Evolutionary conservation across 2,888 invertebrate genomes (phyloP).

Genomic region (Tribolium freemani): DNA sequence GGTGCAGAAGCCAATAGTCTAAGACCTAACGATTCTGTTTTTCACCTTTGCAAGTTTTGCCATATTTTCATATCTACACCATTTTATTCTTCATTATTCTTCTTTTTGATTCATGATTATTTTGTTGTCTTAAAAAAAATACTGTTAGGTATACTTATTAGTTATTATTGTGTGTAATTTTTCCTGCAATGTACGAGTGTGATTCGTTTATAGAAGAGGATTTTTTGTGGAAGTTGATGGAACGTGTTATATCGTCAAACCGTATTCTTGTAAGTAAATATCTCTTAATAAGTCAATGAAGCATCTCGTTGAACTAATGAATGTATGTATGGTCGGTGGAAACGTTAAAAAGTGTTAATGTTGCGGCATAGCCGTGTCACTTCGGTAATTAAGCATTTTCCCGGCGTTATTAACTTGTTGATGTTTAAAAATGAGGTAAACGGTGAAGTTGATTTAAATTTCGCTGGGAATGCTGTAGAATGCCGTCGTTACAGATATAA

Average conservation of each 20-base stretch:
- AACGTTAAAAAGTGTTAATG: conserved; percentile 2
- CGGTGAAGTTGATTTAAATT: conserved; percentile 51
- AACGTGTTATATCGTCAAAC: conserved; percentile 26
- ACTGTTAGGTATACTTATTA: no score
- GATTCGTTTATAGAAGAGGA: neutral
- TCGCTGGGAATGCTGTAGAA: conserved; percentile 64
- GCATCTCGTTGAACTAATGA: neutral
- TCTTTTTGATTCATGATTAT: no score
- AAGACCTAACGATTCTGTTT: no score
- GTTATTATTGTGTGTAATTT: no score
- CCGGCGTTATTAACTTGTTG: conserved; percentile 60
- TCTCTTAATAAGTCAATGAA: neutral
- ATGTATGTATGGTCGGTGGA: neutral
- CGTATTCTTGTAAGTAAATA: neutral
- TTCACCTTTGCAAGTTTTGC: no score
- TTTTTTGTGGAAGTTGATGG: conserved; percentile 37
- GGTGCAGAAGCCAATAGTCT: no score
- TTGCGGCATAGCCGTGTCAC: conserved; percentile 9
- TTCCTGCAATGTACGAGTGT: no score
- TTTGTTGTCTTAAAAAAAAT: no score
- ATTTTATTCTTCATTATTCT: no score
- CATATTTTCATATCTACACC: no score
- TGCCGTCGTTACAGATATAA: conserved; percentile 60
- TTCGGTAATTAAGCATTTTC: conserved; percentile 49
- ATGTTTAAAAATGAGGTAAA: conserved; percentile 51